Evolutionary conservation across 2,888 invertebrate genomes (phyloP).

Genomic region (Ochropacha duplaris): DNA sequence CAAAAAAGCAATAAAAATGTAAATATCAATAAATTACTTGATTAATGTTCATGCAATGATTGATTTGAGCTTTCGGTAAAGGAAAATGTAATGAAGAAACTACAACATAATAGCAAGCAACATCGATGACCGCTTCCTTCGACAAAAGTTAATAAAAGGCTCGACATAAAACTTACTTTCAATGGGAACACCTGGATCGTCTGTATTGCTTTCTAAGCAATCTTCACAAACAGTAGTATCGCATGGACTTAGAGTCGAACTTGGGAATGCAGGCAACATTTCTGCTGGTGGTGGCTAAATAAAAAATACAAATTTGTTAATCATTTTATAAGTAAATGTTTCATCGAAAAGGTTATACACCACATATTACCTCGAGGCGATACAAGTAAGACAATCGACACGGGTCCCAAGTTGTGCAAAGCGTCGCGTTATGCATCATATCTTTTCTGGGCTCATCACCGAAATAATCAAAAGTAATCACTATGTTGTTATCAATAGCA

Average conservation of each 20-base stretch:
- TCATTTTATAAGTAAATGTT: background rate
- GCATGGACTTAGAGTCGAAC: constrained; percentile 65
- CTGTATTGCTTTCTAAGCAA: constrained; percentile 61
- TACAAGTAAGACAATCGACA: constrained; percentile 72
- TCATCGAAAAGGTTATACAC: background rate
- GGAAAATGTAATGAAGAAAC: too few species aligned
- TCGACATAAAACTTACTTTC: constrained; percentile 38
- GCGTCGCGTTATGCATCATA: constrained; percentile 71
- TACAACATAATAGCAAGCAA: too few species aligned
- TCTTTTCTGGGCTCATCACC: constrained; percentile 77
- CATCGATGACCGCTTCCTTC: too few species aligned
- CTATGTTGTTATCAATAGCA: constrained; percentile 73
- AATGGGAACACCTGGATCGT: constrained; percentile 43
- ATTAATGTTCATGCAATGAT: too few species aligned
- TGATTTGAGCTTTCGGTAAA: too few species aligned
- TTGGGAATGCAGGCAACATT: constrained; percentile 65
- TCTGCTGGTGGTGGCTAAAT: constrained; percentile 68
- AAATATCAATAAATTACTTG: too few species aligned
- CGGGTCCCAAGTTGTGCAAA: constrained; percentile 74
- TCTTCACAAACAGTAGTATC: constrained; percentile 70
- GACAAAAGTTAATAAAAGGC: background rate
- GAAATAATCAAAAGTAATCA: constrained; percentile 74
- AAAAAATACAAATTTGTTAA: too few species aligned
- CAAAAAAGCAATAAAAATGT: constrained; percentile 2
- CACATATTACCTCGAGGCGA: constrained; percentile 63